Evolutionary conservation across 2,113 vertebrate species (phyloP).

Genomic region (Gasterosteus nipponicus): DNA sequence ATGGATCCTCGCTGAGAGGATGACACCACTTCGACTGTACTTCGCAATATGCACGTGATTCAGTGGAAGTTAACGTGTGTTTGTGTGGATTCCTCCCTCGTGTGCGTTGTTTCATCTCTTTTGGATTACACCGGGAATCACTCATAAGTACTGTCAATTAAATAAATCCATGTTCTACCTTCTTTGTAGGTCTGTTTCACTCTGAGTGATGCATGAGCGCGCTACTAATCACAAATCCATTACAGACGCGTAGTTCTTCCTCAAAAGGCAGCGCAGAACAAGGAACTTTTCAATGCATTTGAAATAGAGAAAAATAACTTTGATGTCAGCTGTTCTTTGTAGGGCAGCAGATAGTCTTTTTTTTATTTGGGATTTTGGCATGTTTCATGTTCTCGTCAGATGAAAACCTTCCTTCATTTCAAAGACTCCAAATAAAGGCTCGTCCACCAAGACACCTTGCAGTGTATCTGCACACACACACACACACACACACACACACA

Average conservation of each 20-base stretch:
- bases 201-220: too few relatives aligned
- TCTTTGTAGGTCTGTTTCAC: too few relatives aligned
- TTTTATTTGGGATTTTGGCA: background rate
- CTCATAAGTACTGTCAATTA: too few relatives aligned
- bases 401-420: background rate
- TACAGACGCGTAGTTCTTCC: background rate
- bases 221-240: background rate
- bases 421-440: background rate
- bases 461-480: background rate
- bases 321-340: too few relatives aligned
- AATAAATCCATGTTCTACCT: too few relatives aligned
- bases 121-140: too few relatives aligned
- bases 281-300: background rate
- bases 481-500: background rate
- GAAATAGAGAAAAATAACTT: too few relatives aligned
- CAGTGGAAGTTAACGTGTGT: background rate
- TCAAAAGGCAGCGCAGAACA: background rate
- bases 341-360: background rate
- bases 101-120: too few relatives aligned
- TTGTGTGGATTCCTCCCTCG: background rate
- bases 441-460: background rate
- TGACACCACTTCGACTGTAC: background rate
- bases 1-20: too few relatives aligned
- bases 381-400: constrained; percentile 1
- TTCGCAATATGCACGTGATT: background rate